phyloP scores from a whole-genome alignment of 2,888 invertebrate genomes.

The Agonopterix heracliana region DNA sequence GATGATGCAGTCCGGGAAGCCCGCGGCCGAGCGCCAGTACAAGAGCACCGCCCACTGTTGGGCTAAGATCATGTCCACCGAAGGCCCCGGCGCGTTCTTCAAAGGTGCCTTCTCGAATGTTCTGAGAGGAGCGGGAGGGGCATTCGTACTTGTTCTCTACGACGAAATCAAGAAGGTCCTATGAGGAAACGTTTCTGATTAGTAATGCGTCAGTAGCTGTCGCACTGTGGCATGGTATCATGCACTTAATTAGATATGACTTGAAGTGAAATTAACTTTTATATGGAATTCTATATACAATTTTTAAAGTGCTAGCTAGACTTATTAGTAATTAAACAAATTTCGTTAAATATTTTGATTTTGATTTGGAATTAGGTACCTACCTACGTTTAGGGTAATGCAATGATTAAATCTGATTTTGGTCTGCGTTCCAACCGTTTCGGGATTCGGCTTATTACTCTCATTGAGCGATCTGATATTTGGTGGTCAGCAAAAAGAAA shows the following conservation, averaged over 20 bases:
- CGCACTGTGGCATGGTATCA: background rate
- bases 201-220: background rate
- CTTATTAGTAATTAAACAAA: no score
- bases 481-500: no score
- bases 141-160: constrained; percentile 92
- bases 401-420: no score
- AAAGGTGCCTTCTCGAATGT: constrained; percentile 97
- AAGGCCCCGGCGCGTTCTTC: constrained; percentile 92
- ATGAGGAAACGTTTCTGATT: constrained; percentile 30
- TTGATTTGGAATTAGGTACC: no score
- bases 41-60: constrained; percentile 95
- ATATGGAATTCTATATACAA: no score
- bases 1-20: constrained; percentile 98
- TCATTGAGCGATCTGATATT: no score
- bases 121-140: constrained; percentile 93
- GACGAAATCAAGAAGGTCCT: constrained; percentile 87
- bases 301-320: no score
- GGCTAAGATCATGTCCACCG: constrained; percentile 84
- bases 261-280: background rate
- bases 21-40: constrained; percentile 85
- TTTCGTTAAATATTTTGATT: no score
- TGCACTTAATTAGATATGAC: background rate
- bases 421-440: no score
- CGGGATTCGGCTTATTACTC: no score
- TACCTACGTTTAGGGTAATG: no score